These are phyloP conservation scores for Nipponacmea schrenckii DNA, from an alignment of 2,888 invertebrate genomes.

Conservation along the genomic window DNA sequence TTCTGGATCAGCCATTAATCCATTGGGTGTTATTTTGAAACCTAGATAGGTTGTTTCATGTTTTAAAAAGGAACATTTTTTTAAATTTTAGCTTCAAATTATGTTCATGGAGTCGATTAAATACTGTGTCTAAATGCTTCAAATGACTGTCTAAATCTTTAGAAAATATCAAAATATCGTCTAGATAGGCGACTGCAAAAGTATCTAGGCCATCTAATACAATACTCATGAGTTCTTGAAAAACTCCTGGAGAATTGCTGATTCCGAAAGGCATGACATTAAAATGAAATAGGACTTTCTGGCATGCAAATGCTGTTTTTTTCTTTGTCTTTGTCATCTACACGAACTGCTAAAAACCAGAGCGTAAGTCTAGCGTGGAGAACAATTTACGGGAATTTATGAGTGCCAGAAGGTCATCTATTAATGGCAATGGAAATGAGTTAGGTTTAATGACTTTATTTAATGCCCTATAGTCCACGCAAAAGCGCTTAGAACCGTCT, in stretches of 20 bases:
- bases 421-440: too few species aligned
- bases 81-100: conserved; percentile 26
- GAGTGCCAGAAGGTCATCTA: too few species aligned
- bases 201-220: conserved; percentile 25
- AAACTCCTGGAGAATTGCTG: conserved; percentile 24
- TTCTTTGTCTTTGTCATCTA: too few species aligned
- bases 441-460: too few species aligned
- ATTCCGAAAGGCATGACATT: too few species aligned
- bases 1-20: conserved; percentile 23
- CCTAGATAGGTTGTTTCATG: conserved; percentile 26
- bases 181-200: conserved; percentile 28
- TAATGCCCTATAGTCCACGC: too few species aligned
- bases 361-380: too few species aligned
- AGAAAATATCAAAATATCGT: conserved; percentile 31
- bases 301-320: too few species aligned
- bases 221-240: conserved; percentile 26
- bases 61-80: conserved; percentile 28
- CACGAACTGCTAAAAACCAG: too few species aligned
- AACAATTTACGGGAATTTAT: too few species aligned
- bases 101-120: conserved; percentile 23
- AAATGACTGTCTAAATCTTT: conserved; percentile 28
- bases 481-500: too few species aligned
- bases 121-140: conserved; percentile 20
- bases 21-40: conserved; percentile 21
- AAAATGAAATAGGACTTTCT: too few species aligned